These are phyloP conservation scores for Cylindroiulus punctatus DNA, from an alignment of 2,888 invertebrate species.

Conservation along the genomic window DNA sequence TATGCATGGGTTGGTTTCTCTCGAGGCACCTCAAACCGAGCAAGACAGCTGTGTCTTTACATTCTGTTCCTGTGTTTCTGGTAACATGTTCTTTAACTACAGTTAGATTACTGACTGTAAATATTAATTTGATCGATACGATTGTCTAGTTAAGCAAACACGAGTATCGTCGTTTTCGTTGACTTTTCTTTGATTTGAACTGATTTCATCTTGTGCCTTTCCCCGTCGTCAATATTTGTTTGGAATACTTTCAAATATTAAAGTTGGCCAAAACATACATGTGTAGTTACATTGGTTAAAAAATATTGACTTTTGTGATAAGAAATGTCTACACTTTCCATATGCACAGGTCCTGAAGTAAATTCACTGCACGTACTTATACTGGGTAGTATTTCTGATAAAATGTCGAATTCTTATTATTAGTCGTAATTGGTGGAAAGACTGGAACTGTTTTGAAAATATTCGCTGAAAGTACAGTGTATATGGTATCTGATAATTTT, in stretches of 20 bases:
- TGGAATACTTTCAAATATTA: background rate
- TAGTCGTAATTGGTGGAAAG: no score
- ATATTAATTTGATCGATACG: background rate
- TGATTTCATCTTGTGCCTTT: background rate
- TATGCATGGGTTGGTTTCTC: no score
- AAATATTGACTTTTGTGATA: slow-evolving; percentile 5
- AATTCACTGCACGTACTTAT: no score
- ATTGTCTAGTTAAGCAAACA: background rate
- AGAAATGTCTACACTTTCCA: background rate
- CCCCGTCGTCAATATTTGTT: slow-evolving; percentile 9
- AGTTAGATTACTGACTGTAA: background rate
- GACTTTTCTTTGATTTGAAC: slow-evolving; percentile 2
- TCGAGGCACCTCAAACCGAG: no score
- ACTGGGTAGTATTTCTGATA: no score
- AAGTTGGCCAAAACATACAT: background rate
- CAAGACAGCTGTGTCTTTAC: no score
- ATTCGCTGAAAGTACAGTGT: no score
- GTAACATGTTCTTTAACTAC: no score
- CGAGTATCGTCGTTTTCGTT: background rate
- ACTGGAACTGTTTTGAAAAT: no score
- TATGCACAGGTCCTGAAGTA: background rate
- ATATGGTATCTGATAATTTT: no score
- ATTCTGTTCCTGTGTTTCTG: no score
- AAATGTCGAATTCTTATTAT: no score
- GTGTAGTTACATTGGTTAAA: background rate